phyloP scores from a whole-genome alignment of 2,113 vertebrate genomes.

The Athene cunicularia region DNA sequence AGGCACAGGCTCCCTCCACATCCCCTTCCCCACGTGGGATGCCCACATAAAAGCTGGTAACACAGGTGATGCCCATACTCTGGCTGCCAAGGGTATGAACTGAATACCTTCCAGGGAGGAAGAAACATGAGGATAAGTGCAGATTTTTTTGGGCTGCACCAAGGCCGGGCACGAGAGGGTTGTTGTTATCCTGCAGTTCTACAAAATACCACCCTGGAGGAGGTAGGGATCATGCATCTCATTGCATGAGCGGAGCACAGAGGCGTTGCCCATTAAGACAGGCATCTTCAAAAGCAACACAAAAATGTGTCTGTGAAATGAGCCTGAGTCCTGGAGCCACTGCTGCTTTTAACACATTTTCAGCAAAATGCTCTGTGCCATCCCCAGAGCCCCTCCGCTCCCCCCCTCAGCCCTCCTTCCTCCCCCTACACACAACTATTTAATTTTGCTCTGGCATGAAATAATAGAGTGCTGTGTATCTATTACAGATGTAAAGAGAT shows the following conservation, averaged over 20 bases:
- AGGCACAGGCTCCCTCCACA: neutral
- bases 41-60: neutral
- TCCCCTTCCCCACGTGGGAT: fast-evolving
- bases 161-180: no score
- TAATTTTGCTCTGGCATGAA: constrained; percentile 83
- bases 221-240: neutral
- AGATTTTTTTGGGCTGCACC: neutral
- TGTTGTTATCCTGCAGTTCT: neutral
- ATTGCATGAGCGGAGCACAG: neutral
- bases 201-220: neutral
- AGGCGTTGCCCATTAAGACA: neutral
- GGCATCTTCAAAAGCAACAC: neutral
- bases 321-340: neutral
- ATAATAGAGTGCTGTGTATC: constrained; percentile 86
- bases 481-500: constrained; percentile 85
- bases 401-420: neutral
- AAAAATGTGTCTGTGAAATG: neutral
- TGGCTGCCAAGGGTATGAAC: fast-evolving
- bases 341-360: neutral
- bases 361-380: neutral
- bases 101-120: neutral
- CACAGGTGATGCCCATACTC: neutral
- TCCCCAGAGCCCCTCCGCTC: neutral
- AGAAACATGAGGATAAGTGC: neutral
- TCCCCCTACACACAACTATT: constrained; percentile 70